phyloP scores from a whole-genome alignment of 2,888 invertebrate species.

The Drosophila testacea region DNA sequence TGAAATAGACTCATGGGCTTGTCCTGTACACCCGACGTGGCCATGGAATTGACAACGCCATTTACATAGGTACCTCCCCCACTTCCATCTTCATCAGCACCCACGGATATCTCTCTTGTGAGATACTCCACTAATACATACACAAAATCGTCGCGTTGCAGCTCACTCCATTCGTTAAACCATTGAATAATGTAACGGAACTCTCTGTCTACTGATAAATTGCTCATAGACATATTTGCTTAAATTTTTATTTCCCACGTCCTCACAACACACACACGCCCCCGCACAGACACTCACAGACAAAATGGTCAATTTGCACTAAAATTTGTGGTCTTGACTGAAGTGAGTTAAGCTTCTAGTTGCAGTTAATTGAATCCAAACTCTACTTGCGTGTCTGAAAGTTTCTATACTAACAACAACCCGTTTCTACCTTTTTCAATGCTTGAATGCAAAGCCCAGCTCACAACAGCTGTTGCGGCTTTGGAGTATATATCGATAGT shows the following conservation, averaged over 20 bases:
- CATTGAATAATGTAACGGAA: slow-evolving; percentile 93
- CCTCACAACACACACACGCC: slow-evolving; percentile 39
- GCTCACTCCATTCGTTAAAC: slow-evolving; percentile 95
- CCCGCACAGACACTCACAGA: slow-evolving; percentile 40
- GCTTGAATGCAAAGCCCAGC: slow-evolving; percentile 63
- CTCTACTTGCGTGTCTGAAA: slow-evolving; percentile 34
- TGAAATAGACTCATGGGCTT: slow-evolving; percentile 93
- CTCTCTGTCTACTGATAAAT: slow-evolving; percentile 89
- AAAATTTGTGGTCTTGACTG: not conserved
- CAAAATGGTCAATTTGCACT: slow-evolving; percentile 19
- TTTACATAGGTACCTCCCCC: slow-evolving; percentile 89
- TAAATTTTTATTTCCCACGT: slow-evolving; percentile 39
- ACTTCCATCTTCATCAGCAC: slow-evolving; percentile 37
- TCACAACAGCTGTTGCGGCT: slow-evolving; percentile 61
- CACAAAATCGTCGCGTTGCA: slow-evolving; percentile 93
- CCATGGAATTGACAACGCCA: slow-evolving; percentile 89
- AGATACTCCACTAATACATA: slow-evolving; percentile 89
- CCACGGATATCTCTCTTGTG: slow-evolving; percentile 84
- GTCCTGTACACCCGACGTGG: slow-evolving; percentile 89
- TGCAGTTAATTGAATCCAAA: slow-evolving; percentile 16
- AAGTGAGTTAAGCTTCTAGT: slow-evolving; percentile 13
- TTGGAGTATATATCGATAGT: slow-evolving; percentile 56
- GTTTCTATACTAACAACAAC: slow-evolving; percentile 70
- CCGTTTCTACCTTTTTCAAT: slow-evolving; percentile 59
- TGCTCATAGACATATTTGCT: slow-evolving; percentile 86